These are phyloP conservation scores for Microtus oregoni DNA, from an alignment of 2,113 vertebrate genomes.

Conservation along the genomic window DNA sequence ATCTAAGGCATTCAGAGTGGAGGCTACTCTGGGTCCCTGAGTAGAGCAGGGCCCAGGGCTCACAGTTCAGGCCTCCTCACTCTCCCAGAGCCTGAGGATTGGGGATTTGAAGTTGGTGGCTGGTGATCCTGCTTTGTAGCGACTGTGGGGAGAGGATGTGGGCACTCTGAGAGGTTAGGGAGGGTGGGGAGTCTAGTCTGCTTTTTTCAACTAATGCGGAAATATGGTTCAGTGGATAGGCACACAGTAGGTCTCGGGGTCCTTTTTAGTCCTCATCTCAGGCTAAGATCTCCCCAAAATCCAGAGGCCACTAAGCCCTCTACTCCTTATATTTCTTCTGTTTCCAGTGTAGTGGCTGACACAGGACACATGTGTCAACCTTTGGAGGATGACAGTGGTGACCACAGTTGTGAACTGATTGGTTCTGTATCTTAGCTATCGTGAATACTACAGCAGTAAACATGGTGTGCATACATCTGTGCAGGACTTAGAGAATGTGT, in stretches of 20 bases:
- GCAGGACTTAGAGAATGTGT: not conserved
- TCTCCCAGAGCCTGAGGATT: not conserved
- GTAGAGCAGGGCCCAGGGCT: not conserved
- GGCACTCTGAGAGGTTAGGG: not conserved
- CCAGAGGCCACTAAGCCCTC: not conserved
- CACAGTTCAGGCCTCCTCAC: not conserved
- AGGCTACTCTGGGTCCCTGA: not conserved
- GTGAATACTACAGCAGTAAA: not conserved
- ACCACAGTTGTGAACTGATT: not conserved
- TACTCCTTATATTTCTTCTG: not conserved
- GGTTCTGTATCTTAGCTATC: not conserved
- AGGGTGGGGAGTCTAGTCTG: too few relatives aligned
- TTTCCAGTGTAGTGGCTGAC: not conserved
- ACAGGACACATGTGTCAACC: not conserved
- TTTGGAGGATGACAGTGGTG: not conserved
- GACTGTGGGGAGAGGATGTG: not conserved
- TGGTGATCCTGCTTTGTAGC: not conserved
- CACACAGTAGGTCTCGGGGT: not conserved
- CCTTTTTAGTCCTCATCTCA: not conserved
- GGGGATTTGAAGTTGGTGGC: not conserved
- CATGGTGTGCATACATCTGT: not conserved
- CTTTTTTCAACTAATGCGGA: not conserved
- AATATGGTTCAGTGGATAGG: not conserved
- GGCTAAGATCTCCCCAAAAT: too few relatives aligned
- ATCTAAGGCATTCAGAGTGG: too few relatives aligned